Conservation (phyloP, 1,140 invertebrate genomes). For the Camponotus pennsylvanicus region DNA sequence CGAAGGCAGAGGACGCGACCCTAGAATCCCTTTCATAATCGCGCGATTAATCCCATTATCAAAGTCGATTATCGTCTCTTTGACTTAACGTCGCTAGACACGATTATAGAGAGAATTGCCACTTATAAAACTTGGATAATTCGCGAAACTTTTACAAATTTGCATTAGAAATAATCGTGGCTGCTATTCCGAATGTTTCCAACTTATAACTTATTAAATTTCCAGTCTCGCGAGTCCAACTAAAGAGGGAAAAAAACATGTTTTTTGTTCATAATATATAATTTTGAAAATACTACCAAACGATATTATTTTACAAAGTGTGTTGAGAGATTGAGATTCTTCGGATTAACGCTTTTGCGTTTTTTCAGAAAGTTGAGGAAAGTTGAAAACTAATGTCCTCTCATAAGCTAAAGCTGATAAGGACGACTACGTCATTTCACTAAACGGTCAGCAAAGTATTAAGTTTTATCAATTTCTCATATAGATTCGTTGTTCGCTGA, state of each 20-base stretch:
- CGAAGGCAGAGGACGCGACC: not conserved
- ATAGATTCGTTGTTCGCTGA: not conserved
- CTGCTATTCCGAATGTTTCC: slow-evolving; percentile 10
- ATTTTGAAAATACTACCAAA: not conserved
- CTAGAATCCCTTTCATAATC: slow-evolving; percentile 33
- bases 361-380: not conserved
- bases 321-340: not conserved
- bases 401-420: slow-evolving; percentile 7
- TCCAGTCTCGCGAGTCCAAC: not conserved
- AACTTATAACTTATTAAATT: slow-evolving; percentile 27
- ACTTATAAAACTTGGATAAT: slow-evolving; percentile 57
- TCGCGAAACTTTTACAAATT: slow-evolving; percentile 55
- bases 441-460: not conserved
- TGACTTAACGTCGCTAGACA: slow-evolving; percentile 43
- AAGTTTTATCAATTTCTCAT: slow-evolving; percentile 36
- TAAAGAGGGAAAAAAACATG: not conserved
- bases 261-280: not conserved
- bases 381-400: slow-evolving; percentile 1
- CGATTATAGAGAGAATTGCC: slow-evolving; percentile 56
- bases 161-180: slow-evolving; percentile 48
- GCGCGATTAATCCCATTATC: slow-evolving; percentile 49
- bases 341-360: not conserved
- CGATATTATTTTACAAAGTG: not conserved
- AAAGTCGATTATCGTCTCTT: slow-evolving; percentile 62
- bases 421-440: not conserved